These are phyloP conservation scores for Ichneumoninae sp. DNA, from an alignment of 2,888 invertebrate genomes.

Conservation along the genomic window DNA sequence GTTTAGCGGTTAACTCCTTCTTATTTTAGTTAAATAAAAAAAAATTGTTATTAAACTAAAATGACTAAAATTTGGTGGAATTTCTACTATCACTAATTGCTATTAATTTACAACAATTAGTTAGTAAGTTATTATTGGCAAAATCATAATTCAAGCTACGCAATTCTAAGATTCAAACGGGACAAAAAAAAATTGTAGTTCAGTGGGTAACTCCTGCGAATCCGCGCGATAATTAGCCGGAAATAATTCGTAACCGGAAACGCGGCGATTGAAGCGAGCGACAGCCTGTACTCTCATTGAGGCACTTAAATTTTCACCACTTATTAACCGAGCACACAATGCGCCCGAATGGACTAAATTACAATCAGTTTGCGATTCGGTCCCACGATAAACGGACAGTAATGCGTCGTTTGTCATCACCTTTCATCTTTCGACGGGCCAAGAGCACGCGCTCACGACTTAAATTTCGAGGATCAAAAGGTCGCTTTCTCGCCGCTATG, in stretches of 20 bases:
- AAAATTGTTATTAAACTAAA: neutral
- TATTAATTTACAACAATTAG: neutral
- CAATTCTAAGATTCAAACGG: neutral
- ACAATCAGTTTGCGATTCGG: constrained; percentile 4
- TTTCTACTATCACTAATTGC: neutral
- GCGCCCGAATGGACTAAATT: constrained; percentile 16
- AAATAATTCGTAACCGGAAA: constrained; percentile 34
- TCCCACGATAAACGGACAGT: constrained; percentile 47
- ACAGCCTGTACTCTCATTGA: constrained; percentile 4
- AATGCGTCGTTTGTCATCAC: constrained; percentile 61
- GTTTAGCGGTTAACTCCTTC: too few relatives aligned
- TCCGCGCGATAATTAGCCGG: neutral
- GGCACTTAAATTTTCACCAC: constrained; percentile 51
- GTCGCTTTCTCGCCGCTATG: constrained; percentile 44
- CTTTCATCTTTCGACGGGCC: constrained; percentile 52
- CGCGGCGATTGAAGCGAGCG: constrained; percentile 5
- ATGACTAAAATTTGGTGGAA: too few relatives aligned
- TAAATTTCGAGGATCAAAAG: constrained; percentile 47
- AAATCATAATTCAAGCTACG: neutral
- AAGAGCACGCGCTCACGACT: constrained; percentile 21
- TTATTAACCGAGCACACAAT: constrained; percentile 44
- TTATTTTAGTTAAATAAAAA: too few relatives aligned
- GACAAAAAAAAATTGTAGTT: neutral
- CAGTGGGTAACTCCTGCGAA: neutral
- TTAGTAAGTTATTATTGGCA: neutral